Evolutionary conservation across 2,113 vertebrate species (phyloP).

Genomic region (Ellobius talpinus): DNA sequence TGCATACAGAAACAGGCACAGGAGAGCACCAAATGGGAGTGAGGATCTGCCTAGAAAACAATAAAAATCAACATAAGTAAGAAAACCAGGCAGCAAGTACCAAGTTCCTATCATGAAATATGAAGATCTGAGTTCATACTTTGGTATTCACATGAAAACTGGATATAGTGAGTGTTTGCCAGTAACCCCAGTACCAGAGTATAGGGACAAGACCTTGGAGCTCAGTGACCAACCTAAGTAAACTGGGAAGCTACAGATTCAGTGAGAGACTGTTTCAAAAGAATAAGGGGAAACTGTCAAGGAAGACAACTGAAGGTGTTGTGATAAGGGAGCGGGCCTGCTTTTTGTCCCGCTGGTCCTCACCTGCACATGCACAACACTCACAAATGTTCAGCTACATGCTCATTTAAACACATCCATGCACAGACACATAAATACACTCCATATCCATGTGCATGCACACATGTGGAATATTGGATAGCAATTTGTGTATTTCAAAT

Average conservation of each 20-base stretch:
- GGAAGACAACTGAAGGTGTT: neutral
- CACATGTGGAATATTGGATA: neutral
- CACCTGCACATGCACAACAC: neutral
- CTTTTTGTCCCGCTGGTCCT: too few species aligned
- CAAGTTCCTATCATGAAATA: neutral
- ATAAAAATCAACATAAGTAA: neutral
- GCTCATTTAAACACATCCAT: too few species aligned
- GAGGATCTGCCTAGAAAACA: neutral
- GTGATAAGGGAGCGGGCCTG: too few species aligned
- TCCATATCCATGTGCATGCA: neutral
- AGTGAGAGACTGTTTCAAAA: neutral
- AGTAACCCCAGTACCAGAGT: neutral
- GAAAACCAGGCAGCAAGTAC: neutral
- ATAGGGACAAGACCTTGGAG: neutral
- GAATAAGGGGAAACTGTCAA: too few species aligned
- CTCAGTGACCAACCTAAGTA: neutral
- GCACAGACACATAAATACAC: neutral
- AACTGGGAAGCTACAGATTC: neutral
- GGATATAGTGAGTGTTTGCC: too few species aligned
- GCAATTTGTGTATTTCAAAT: slow-evolving; percentile 16
- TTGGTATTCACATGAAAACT: neutral
- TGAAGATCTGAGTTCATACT: neutral
- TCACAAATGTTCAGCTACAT: too few species aligned
- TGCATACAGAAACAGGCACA: neutral
- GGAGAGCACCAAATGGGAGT: neutral